Conservation (phyloP, 2,888 invertebrate genomes). For the Ectropis crepuscularia region DNA sequence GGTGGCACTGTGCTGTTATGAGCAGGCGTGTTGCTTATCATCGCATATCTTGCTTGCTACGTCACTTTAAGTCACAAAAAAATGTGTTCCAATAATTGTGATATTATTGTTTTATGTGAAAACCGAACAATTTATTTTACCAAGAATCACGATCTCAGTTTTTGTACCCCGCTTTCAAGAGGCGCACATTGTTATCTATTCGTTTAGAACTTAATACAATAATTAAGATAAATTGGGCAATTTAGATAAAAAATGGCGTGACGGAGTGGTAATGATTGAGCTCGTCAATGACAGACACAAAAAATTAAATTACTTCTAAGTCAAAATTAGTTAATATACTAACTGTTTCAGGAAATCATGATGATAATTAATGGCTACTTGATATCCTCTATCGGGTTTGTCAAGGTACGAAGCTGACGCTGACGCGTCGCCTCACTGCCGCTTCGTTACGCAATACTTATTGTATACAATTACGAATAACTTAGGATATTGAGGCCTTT, state of each 20-base stretch:
- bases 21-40: too few relatives aligned
- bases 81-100: too few relatives aligned
- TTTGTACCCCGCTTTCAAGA: conserved; percentile 15
- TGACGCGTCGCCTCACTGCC: background rate
- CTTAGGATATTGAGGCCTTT: too few relatives aligned
- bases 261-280: conserved; percentile 25
- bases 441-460: background rate
- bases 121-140: background rate
- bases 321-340: background rate
- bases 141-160: conserved; percentile 2
- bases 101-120: too few relatives aligned
- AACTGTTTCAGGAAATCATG: conserved; percentile 8
- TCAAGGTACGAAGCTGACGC: background rate
- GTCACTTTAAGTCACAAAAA: too few relatives aligned
- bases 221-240: conserved; percentile 43
- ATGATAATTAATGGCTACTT: conserved; percentile 10
- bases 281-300: conserved; percentile 21
- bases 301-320: conserved; percentile 6
- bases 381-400: conserved; percentile 26
- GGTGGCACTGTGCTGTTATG: too few relatives aligned
- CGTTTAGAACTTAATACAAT: conserved; percentile 32
- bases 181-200: conserved; percentile 25
- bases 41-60: too few relatives aligned
- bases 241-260: conserved; percentile 38
- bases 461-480: too few relatives aligned